phyloP scores from a whole-genome alignment of 92 coral and sea anemone genomes.

The Meandrina meandrites region DNA sequence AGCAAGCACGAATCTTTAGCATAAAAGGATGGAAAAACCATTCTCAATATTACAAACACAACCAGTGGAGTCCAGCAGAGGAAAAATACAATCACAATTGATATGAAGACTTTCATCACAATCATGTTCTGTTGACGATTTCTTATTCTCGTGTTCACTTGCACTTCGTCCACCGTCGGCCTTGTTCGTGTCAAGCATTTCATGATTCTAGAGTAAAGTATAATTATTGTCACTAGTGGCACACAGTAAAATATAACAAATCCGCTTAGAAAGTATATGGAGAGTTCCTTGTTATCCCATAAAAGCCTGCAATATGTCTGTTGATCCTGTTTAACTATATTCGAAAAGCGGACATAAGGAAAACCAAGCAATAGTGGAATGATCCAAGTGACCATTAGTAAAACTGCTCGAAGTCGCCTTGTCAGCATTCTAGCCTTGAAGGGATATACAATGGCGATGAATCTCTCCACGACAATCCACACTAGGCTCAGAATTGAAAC shows the following conservation, averaged over 20 bases:
- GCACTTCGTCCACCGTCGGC: neutral
- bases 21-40: neutral
- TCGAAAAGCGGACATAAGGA: neutral
- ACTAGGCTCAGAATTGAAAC: slow-evolving; percentile 12
- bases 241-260: neutral
- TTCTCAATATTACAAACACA: neutral
- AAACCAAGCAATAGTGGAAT: neutral
- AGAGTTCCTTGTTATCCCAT: neutral
- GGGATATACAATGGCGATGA: slow-evolving; percentile 16
- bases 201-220: neutral
- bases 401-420: neutral
- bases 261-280: neutral
- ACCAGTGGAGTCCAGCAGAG: slow-evolving; percentile 8
- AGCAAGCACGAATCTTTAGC: neutral
- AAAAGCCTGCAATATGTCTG: neutral
- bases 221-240: neutral
- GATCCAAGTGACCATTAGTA: slow-evolving; percentile 1
- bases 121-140: slow-evolving; percentile 1
- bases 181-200: neutral
- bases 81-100: slow-evolving; percentile 9
- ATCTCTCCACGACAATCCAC: slow-evolving; percentile 15
- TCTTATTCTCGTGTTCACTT: neutral
- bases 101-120: slow-evolving; percentile 4
- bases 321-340: neutral
- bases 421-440: neutral